Base-by-base conservation (phyloP, 2,113 vertebrate species). In the Scomber scombrus region DNA sequence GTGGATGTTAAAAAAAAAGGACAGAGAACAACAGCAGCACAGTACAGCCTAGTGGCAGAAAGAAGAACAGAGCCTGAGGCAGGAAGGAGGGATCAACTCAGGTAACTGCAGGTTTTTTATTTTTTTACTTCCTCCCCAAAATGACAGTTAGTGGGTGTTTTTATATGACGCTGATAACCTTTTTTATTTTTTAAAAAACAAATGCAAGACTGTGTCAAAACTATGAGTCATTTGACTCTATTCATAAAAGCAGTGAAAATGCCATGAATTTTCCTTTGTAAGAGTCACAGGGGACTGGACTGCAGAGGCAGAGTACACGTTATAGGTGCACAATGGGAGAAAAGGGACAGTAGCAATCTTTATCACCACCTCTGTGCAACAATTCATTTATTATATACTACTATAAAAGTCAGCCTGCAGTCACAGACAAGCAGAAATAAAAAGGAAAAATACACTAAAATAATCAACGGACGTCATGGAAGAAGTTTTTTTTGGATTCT, bases 11-110 rank as follows among this genome's bases (percentile, higher is more conserved):
- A 46, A 31, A 47, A 21, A 43, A 26, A 26, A 21, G 43, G 52
- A 34, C 15, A 64, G 12, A 13, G 18, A 77, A 51, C 31, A 60
- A 78, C 82, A 80, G 87, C 72, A 80, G 64, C 90, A 92, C 89
- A 94, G 93, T 88, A 62, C 91, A 83, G 63, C 87, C 93, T 85
- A 84, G 90, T 92, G 93, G 90, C 61, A 77, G 62, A 31, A 29
- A 75, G 13, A 29, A 46, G 46, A 15, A 43, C 43, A 72, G 2
- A 10, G 60, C 31, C 21, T 15, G 50, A 51, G 31, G 76, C 49
- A 31, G 31, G 8, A 29, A 31, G 3, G 29, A 54, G 15, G 16
- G 43, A 64, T 55, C 8, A 57, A 40, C n/a, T 64, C 19, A 82
- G 43, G 15, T 40, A 16, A 62, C 19, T 2, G 8, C 46, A 34